These are phyloP conservation scores for Standfussiana lucernea DNA, from an alignment of 2,888 invertebrate species.

Conservation along the genomic window DNA sequence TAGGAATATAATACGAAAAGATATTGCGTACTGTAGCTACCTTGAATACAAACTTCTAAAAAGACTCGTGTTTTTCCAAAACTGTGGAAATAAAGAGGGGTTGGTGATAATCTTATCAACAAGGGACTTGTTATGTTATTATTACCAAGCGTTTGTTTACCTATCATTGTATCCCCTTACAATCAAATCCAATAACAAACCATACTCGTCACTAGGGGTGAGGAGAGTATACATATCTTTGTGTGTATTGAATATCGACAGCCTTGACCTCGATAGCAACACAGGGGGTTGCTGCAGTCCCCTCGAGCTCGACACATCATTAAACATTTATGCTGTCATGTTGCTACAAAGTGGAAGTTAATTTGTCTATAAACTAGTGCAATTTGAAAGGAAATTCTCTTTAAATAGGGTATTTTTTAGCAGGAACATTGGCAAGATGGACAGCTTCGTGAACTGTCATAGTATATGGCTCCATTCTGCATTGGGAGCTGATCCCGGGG, in stretches of 20 bases:
- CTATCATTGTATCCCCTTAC: constrained; percentile 57
- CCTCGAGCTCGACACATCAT: constrained; percentile 67
- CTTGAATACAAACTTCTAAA: background rate
- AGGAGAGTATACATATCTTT: constrained; percentile 70
- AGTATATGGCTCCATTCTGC: constrained; percentile 83
- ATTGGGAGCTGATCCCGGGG: constrained; percentile 81
- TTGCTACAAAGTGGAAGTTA: constrained; percentile 47
- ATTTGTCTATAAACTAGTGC: constrained; percentile 47
- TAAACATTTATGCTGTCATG: constrained; percentile 60
- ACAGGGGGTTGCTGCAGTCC: constrained; percentile 74
- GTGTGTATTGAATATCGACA: constrained; percentile 79
- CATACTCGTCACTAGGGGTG: constrained; percentile 72
- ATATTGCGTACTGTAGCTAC: background rate
- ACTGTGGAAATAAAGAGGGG: constrained; percentile 36
- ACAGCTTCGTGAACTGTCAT: constrained; percentile 67
- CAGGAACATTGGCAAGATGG: constrained; percentile 33
- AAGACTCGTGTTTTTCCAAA: background rate
- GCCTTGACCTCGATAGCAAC: constrained; percentile 80
- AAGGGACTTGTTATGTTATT: constrained; percentile 34
- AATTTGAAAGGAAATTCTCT: constrained; percentile 35
- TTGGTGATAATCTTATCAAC: constrained; percentile 29
- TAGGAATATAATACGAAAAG: constrained; percentile 8
- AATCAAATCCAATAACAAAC: constrained; percentile 64
- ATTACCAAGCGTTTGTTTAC: constrained; percentile 60
- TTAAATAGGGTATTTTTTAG: constrained; percentile 21